phyloP scores from a whole-genome alignment of 2,888 invertebrate genomes.

The Pomacea canaliculata region DNA sequence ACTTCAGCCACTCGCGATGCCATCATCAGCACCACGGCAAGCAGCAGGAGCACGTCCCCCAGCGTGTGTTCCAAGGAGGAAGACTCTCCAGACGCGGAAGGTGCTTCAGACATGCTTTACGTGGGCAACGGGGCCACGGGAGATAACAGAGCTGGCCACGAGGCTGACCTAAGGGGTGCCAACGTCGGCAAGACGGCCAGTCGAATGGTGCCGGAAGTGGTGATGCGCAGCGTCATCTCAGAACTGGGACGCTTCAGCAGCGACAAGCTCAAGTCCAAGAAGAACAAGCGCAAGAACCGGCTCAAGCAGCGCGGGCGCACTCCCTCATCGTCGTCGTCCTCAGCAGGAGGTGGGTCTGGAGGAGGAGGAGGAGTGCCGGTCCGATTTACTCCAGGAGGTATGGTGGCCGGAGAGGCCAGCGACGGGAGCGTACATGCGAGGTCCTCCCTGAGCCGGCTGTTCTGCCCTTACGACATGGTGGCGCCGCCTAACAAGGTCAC shows the following conservation, averaged over 20 bases:
- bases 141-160: slow-evolving; percentile 29
- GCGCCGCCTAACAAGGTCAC: slow-evolving; percentile 62
- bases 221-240: slow-evolving; percentile 57
- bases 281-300: slow-evolving; percentile 45
- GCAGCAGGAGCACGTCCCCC: neutral
- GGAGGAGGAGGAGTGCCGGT: neutral
- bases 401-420: neutral
- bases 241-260: slow-evolving; percentile 58
- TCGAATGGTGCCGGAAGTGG: slow-evolving; percentile 53
- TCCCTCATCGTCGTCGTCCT: slow-evolving; percentile 10
- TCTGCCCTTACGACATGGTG: slow-evolving; percentile 54
- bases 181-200: slow-evolving; percentile 10
- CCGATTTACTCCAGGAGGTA: neutral
- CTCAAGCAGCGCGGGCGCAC: slow-evolving; percentile 32
- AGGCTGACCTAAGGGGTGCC: slow-evolving; percentile 15
- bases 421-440: neutral
- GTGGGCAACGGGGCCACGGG: slow-evolving; percentile 23
- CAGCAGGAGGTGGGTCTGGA: neutral
- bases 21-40: neutral
- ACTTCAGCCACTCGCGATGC: neutral
- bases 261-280: slow-evolving; percentile 47
- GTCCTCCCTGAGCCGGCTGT: slow-evolving; percentile 30
- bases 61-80: neutral
- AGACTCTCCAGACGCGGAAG: neutral
- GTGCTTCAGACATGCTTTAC: neutral